Conservation (phyloP, 2,888 invertebrate genomes). For the Pediacus dermestoides region DNA sequence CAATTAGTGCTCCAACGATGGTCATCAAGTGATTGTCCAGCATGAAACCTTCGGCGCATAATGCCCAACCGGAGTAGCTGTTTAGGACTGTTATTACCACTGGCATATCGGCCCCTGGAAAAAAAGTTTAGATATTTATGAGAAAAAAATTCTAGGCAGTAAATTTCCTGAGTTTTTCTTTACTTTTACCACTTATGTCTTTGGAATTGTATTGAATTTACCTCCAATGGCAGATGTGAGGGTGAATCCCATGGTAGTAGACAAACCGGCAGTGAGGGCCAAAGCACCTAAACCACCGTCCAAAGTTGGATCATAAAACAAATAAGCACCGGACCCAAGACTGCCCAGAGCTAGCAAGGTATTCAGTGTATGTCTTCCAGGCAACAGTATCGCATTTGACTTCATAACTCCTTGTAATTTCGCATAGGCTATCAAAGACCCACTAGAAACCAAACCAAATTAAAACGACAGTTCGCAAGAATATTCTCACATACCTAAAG, state of each 20-base stretch:
- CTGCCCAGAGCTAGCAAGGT: constrained; percentile 64
- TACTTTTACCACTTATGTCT: too few relatives aligned
- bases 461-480: constrained; percentile 1
- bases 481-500: constrained; percentile 73
- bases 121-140: constrained; percentile 6
- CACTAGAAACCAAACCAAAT: constrained; percentile 58
- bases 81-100: constrained; percentile 90
- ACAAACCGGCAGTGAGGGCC: constrained; percentile 71
- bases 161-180: too few relatives aligned
- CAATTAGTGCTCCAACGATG: constrained; percentile 85
- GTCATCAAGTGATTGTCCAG: constrained; percentile 90
- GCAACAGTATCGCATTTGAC: constrained; percentile 77
- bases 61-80: constrained; percentile 90
- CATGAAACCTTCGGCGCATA: constrained; percentile 94
- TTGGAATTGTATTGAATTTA: constrained; percentile 37
- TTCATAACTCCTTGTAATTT: constrained; percentile 80
- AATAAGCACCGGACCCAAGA: constrained; percentile 69
- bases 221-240: constrained; percentile 88
- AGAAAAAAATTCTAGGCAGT: neutral
- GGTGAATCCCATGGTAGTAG: constrained; percentile 80
- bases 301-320: constrained; percentile 64
- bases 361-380: constrained; percentile 79
- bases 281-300: constrained; percentile 69
- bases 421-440: constrained; percentile 84
- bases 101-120: constrained; percentile 84